Evolutionary conservation across 2,797 vertebrate genomes (phyloP).

Genomic region (Macropodus opercularis): DNA sequence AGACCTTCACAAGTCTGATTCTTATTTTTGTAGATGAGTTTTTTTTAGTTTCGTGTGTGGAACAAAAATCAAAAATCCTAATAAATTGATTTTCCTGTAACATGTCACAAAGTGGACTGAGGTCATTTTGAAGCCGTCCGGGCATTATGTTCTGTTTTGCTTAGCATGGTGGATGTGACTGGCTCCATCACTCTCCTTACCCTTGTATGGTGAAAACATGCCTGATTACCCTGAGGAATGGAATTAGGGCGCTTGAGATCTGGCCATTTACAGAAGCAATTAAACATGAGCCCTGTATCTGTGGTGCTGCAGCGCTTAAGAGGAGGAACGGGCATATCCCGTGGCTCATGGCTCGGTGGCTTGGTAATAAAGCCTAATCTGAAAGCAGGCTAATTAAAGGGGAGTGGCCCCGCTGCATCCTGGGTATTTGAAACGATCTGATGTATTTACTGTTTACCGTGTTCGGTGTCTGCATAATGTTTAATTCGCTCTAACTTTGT

Average conservation of each 20-base stretch:
- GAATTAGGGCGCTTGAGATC: constrained; percentile 79
- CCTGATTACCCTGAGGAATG: constrained; percentile 83
- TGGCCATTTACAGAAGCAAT: constrained; percentile 87
- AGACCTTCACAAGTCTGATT: too few species aligned
- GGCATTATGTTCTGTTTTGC: constrained; percentile 39
- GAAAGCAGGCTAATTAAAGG: constrained; percentile 81
- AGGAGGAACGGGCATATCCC: constrained; percentile 81
- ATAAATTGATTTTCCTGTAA: constrained; percentile 67
- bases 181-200: constrained; percentile 51
- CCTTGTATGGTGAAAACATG: constrained; percentile 77
- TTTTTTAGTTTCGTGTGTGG: constrained; percentile 66
- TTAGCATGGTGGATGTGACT: constrained; percentile 40
- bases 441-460: constrained; percentile 80
- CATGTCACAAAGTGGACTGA: constrained; percentile 37
- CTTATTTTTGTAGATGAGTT: too few species aligned
- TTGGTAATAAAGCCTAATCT: constrained; percentile 82
- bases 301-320: constrained; percentile 74
- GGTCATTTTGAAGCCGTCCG: constrained; percentile 47
- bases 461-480: too few species aligned
- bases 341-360: constrained; percentile 66
- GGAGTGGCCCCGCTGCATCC: constrained; percentile 70
- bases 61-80: constrained; percentile 55
- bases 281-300: constrained; percentile 82
- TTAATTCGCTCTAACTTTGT: constrained; percentile 20
- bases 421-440: constrained; percentile 75